Evolutionary conservation across 2,113 vertebrate species (phyloP), one percentile per base, ranked within the genome.

Genomic region (Boleophthalmus pectinirostris): DNA sequence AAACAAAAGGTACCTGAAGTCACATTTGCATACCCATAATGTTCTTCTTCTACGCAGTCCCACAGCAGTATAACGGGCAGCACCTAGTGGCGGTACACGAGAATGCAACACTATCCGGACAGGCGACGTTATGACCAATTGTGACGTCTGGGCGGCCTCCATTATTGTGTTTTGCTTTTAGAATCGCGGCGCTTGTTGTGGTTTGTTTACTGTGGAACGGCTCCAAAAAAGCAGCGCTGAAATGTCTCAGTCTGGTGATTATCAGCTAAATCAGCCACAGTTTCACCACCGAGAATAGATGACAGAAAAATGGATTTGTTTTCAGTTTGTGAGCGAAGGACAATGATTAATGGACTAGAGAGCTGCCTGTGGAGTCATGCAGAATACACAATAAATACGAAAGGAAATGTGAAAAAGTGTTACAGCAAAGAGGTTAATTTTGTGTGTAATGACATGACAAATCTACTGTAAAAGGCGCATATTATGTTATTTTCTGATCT

Each of bases 261-360:
- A 82, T 70, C 66, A n/a, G 70, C 29, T 43, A 58, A 56, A 61
- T 29, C 16, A 11, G 33, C 29, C 18, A 49, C 71, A 35, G 66
- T 61, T 69, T 43, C 57, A 33, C 61, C 21, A 43, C 74, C 10
- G 68, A 77, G 68, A 78, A 21, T 71, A 61, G 68, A 60, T 67
- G 70, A 72, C 73, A 73, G 47, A 72, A 58, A 73, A 84, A 63
- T 33, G 25, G 56, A 84, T 84, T 53, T 47, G 23, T 78, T 76
- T 53, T 54, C 29, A 25, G 15, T 24, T 43, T 25, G 56, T 69
- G 54, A 56, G 16, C 45, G 69, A 72, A 45, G 58, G 72, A 70
- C 67, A 54, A 68, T 82, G 73, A 81, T 68, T 69, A 73, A 81
- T 81, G 66, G 24, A 74, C 61, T 72, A 16, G 61, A 64, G 61